Base-by-base conservation (phyloP, 2,797 vertebrate genomes). In the Peromyscus eremicus region DNA sequence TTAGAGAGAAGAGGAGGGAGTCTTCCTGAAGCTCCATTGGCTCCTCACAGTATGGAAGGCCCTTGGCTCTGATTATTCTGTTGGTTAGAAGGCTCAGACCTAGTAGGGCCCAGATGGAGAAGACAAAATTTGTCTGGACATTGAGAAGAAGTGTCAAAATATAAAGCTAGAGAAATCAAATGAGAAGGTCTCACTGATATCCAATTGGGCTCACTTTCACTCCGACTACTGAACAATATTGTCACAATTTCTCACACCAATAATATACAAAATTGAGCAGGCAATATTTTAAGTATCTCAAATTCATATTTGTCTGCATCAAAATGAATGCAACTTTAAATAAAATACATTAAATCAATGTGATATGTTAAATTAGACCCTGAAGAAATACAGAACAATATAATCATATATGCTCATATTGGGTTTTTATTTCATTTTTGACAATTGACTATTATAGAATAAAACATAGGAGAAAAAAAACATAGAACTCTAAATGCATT, bases 361-460 rank as follows among this genome's bases (percentile, higher is more conserved):
- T 75, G 52, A 60, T 37, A 37, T 57, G 40, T 43, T 29, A 40
- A 32, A 75, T 75, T 40, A 11, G 5, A 57, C 29, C n/a, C 25
- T 57, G 70, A 73, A 88, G 70, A 73, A 57, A 75, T 40, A 73
- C 16, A 29, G n/a, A 88, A 57, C 27, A 88, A 73, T 40, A 40
- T 29, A 73, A 32, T 73, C n/a, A 29, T 17, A 19, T 23, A 21
- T 40, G 64, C 70, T 91, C 12, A 77, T 76, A 87, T 85, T 81
- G 10, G 75, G 40, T 57, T 93, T 96, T 95, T 49, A 6, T 89
- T 82, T 96, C 9, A 29, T 93, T 96, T 97, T 62, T 25, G 57
- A 82, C 0, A 81, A 89, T 76, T 89, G 76, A 85, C 88, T 91
- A 85, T 57, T 37, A 66, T 11, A 64, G 52, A 16, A 25, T 5